Evolutionary conservation across 2,797 vertebrate genomes (phyloP).

Genomic region (Podargus strigoides): DNA sequence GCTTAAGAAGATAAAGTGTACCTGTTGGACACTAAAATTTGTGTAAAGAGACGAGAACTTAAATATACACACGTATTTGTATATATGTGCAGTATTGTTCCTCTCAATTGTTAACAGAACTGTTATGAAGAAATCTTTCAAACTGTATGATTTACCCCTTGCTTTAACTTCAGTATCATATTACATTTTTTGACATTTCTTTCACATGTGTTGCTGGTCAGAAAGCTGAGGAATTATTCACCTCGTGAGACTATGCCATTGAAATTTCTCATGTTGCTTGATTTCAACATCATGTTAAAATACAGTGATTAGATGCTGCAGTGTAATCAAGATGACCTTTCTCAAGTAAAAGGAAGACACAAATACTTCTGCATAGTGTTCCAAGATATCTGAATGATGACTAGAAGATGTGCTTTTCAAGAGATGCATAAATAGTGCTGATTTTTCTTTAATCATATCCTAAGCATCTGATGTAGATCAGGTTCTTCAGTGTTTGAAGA

Average conservation of each 20-base stretch:
- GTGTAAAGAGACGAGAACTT: neutral
- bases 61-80: too few species aligned
- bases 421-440: neutral
- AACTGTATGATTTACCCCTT: neutral
- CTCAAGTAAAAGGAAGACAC: neutral
- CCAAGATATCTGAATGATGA: neutral
- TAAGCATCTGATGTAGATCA: neutral
- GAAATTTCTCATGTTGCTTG: neutral
- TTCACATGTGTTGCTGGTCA: neutral
- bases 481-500: neutral
- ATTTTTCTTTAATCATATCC: neutral
- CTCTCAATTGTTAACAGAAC: neutral
- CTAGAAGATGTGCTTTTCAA: neutral
- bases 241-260: neutral
- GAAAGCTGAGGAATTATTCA: neutral
- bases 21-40: neutral
- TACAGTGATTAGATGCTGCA: neutral
- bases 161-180: neutral
- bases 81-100: neutral
- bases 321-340: neutral
- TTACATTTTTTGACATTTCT: neutral
- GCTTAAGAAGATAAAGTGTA: neutral
- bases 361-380: neutral
- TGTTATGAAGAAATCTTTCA: neutral
- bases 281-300: neutral